Evolutionary conservation across 2,888 invertebrate species (phyloP), one percentile per base, ranked within the genome.

Genomic region (Polydrusus cervinus): DNA sequence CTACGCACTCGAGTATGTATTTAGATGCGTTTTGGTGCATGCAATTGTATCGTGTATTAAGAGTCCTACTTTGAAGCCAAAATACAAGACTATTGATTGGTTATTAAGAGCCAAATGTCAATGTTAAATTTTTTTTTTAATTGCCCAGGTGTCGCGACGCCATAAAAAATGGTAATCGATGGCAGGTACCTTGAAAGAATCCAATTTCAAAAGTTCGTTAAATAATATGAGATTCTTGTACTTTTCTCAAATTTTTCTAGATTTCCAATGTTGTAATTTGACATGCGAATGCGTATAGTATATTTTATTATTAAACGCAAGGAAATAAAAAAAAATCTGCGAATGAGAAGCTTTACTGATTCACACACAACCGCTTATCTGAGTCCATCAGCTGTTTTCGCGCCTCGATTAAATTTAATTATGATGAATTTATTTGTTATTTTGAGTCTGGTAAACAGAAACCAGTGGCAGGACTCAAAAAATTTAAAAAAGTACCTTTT

Each of bases 391-490:
- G 74, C 74, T 64, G 74, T 69, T 74, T 69, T 64, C 62, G 67
- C 43, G 55, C 45, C 30, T 62, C 55, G 53, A 74, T 68, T 69
- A 74, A 74, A 74, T 69, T 74, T 68, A 74, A 74, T 74, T 74
- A 74, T 74, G 69, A 74, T 74, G 64, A 68, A 68, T 74, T 68
- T 74, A 74, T 74, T 74, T 74, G 74, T 74, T 68, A 68, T 74
- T 74, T 68, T 30, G 55, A 55, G 62, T 69, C 68, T 69, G 74
- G 74, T 69, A 74, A 74, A 74, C 74, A 69, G 7, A 34, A n/a
- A n/a, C 11, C 74, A 74, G 69, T 55, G 68, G 74, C 74, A 64
- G 20, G 1, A 38, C 38, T 1, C 0, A 7, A 43, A 13, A 43
- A 18, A 40, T 18, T 43, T 18, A 34, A 14, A 8, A 57, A 11